phyloP scores from a whole-genome alignment of 1,140 invertebrate species.

The Ostrea denselamellosa region DNA sequence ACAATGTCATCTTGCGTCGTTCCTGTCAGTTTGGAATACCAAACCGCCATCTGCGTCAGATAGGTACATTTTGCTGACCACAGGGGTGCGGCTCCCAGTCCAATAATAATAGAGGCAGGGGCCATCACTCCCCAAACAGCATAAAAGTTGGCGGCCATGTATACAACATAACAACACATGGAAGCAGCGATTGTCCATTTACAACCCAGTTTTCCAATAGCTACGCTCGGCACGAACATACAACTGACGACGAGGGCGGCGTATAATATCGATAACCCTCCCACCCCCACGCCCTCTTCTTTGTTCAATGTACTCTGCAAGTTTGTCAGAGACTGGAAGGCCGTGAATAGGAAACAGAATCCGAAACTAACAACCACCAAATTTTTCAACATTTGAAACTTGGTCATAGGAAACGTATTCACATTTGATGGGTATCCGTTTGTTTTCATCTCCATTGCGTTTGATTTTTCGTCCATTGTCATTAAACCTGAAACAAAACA shows the following conservation, averaged over 20 bases:
- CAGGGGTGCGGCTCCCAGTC: slow-evolving; percentile 95
- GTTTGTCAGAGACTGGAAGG: slow-evolving; percentile 74
- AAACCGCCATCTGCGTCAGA: slow-evolving; percentile 93
- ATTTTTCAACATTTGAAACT: slow-evolving; percentile 71
- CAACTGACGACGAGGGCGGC: slow-evolving; percentile 93
- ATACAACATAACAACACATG: slow-evolving; percentile 94
- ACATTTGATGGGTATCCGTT: background rate
- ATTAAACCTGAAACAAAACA: background rate
- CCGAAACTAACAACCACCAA: slow-evolving; percentile 71
- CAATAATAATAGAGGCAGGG: slow-evolving; percentile 91
- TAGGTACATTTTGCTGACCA: slow-evolving; percentile 98
- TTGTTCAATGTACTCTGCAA: slow-evolving; percentile 75
- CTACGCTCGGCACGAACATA: slow-evolving; percentile 91
- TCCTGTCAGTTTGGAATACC: slow-evolving; percentile 80
- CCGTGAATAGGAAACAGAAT: slow-evolving; percentile 75
- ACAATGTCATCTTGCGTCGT: slow-evolving; percentile 92
- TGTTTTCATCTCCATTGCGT: background rate
- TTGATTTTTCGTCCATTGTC: background rate
- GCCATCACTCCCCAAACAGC: slow-evolving; percentile 88
- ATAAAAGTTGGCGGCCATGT: slow-evolving; percentile 95
- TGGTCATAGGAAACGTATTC: slow-evolving; percentile 54
- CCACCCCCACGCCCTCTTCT: slow-evolving; percentile 72
- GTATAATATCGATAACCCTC: slow-evolving; percentile 88
- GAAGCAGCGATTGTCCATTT: slow-evolving; percentile 96
- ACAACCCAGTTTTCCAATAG: slow-evolving; percentile 86